Evolutionary conservation across 2,888 invertebrate genomes (phyloP).

Genomic region (Patella depressa): DNA sequence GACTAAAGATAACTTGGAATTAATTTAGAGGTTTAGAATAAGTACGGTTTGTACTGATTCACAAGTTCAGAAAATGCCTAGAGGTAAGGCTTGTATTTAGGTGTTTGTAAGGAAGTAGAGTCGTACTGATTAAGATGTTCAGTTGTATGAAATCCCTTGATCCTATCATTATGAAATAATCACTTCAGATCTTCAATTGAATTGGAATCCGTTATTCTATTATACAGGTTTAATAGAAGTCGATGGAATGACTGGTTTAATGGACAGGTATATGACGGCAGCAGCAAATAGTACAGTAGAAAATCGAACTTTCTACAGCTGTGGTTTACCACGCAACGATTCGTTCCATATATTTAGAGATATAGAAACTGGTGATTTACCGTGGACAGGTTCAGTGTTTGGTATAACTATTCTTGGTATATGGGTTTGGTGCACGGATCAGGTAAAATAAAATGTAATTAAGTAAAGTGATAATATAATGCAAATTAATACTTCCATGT

Average conservation of each 20-base stretch:
- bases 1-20: too few relatives aligned
- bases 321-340: conserved; percentile 57
- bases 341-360: conserved; percentile 56
- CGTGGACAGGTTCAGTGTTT: conserved; percentile 62
- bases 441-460: conserved; percentile 43
- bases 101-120: too few relatives aligned
- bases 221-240: conserved; percentile 60
- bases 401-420: conserved; percentile 60
- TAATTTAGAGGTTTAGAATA: too few relatives aligned
- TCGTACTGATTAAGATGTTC: too few relatives aligned
- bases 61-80: too few relatives aligned
- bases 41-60: too few relatives aligned
- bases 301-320: conserved; percentile 43
- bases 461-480: too few relatives aligned
- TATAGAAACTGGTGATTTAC: conserved; percentile 52
- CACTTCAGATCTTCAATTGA: too few relatives aligned
- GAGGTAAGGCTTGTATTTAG: too few relatives aligned
- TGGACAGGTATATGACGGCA: conserved; percentile 68
- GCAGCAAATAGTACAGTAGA: conserved; percentile 62
- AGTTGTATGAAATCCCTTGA: too few relatives aligned
- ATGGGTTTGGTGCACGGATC: conserved; percentile 67
- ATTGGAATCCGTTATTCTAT: background rate
- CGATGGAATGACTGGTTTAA: conserved; percentile 72
- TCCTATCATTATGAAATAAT: too few relatives aligned
- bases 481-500: too few relatives aligned